These are phyloP conservation scores for Drosophila micromelanica DNA, from an alignment of 1,140 invertebrate genomes.

Conservation along the genomic window DNA sequence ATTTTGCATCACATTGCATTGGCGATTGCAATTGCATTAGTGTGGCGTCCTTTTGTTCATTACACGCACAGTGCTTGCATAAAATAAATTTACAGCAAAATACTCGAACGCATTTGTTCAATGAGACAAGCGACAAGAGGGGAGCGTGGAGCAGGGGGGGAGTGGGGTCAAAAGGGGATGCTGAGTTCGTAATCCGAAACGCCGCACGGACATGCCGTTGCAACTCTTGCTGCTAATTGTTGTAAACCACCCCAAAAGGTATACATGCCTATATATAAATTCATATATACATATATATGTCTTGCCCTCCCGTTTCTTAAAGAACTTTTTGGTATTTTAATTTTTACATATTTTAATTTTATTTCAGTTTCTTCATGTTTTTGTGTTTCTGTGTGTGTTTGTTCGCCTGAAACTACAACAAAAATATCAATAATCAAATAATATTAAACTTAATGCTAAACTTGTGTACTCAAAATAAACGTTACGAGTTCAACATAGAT, in stretches of 20 bases:
- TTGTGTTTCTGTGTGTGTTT: no score
- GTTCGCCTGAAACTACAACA: slow-evolving; percentile 57
- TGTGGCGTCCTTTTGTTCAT: slow-evolving; percentile 72
- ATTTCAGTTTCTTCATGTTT: no score
- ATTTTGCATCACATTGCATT: slow-evolving; percentile 28
- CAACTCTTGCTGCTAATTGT: slow-evolving; percentile 8
- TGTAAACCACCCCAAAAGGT: no score
- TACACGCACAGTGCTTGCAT: slow-evolving; percentile 69
- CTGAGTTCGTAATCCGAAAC: neutral
- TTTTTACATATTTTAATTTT: no score
- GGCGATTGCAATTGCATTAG: slow-evolving; percentile 73
- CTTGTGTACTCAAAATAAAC: slow-evolving; percentile 33
- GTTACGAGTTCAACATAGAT: slow-evolving; percentile 58
- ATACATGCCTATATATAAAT: neutral
- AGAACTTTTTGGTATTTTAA: no score
- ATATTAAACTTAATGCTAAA: slow-evolving; percentile 44
- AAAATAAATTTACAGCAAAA: slow-evolving; percentile 72
- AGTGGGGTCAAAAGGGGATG: no score
- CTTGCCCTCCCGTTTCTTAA: no score
- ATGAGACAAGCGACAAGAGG: slow-evolving; percentile 41
- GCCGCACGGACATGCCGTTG: slow-evolving; percentile 5
- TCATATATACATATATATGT: neutral
- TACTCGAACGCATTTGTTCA: slow-evolving; percentile 55
- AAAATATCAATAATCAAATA: slow-evolving; percentile 66
- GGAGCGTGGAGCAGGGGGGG: neutral